These are phyloP conservation scores for Sesamia nonagrioides DNA, from an alignment of 1,140 invertebrate species.

Conservation along the genomic window DNA sequence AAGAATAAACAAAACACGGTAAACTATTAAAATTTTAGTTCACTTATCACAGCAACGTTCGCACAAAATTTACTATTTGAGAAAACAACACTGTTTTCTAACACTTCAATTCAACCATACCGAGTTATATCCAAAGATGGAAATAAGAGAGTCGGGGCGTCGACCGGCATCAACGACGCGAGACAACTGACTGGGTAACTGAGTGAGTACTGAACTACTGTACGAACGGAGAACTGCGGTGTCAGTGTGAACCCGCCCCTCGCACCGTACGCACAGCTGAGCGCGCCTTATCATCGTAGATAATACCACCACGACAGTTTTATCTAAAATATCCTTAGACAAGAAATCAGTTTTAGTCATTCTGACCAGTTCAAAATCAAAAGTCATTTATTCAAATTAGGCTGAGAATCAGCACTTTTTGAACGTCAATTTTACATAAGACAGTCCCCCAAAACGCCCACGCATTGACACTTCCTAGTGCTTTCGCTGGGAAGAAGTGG, in stretches of 20 bases:
- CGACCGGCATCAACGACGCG: conserved; percentile 59
- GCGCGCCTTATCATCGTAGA: conserved; percentile 33
- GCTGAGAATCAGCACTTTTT: no score
- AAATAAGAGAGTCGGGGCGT: conserved; percentile 40
- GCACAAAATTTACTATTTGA: conserved; percentile 16
- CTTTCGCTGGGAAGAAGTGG: no score
- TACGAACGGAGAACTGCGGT: neutral
- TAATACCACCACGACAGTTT: conserved; percentile 17
- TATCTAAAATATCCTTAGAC: conserved; percentile 17
- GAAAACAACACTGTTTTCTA: conserved; percentile 18
- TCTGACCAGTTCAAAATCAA: no score
- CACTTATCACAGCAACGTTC: conserved; percentile 46
- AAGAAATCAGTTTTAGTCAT: conserved; percentile 21
- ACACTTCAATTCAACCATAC: conserved; percentile 23
- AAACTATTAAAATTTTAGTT: conserved; percentile 3
- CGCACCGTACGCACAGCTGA: conserved; percentile 32
- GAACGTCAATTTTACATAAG: no score
- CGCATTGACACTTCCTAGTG: no score
- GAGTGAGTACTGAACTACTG: conserved; percentile 7
- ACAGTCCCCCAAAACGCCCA: no score
- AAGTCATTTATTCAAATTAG: no score
- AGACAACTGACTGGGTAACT: conserved; percentile 52
- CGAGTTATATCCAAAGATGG: conserved; percentile 4
- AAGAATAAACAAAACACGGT: conserved; percentile 7
- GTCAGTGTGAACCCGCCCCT: conserved; percentile 33